Percentiles rank a stretch among this genome's conserved stretches.
phyloP scores from a whole-genome alignment of 2,888 invertebrate species.

The Amitus sp. region DNA sequence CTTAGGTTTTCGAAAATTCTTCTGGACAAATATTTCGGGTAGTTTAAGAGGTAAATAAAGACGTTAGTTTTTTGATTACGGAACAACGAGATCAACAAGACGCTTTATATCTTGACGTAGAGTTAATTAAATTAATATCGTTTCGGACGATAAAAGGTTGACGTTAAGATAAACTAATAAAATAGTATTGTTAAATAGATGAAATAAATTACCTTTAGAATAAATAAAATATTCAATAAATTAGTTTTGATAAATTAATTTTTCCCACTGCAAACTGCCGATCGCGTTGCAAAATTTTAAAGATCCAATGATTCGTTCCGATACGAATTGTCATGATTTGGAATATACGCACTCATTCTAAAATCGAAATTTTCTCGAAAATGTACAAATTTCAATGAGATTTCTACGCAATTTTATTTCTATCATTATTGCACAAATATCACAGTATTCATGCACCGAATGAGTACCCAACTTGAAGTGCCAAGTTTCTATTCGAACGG shows the following conservation, averaged over 20 bases:
- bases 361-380: neutral
- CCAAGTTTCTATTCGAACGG: slow-evolving; percentile 5
- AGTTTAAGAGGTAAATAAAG: slow-evolving; percentile 7
- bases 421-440: slow-evolving; percentile 33
- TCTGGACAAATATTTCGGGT: neutral
- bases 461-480: neutral
- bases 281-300: neutral
- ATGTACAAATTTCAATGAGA: neutral
- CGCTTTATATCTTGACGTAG: neutral
- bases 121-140: neutral
- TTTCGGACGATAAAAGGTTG: neutral
- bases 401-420: slow-evolving; percentile 8
- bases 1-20: slow-evolving; percentile 26
- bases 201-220: neutral
- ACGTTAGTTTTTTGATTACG: slow-evolving; percentile 17
- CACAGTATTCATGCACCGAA: slow-evolving; percentile 29
- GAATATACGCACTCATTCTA: neutral
- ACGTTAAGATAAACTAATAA: too few species aligned
- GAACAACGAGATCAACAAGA: slow-evolving; percentile 4
- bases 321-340: neutral
- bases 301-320: neutral
- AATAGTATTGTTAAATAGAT: too few species aligned
- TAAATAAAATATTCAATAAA: neutral
- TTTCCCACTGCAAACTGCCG: neutral
- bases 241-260: neutral